Conservation (phyloP, 1,140 invertebrate species). For the Dryas iulia region DNA sequence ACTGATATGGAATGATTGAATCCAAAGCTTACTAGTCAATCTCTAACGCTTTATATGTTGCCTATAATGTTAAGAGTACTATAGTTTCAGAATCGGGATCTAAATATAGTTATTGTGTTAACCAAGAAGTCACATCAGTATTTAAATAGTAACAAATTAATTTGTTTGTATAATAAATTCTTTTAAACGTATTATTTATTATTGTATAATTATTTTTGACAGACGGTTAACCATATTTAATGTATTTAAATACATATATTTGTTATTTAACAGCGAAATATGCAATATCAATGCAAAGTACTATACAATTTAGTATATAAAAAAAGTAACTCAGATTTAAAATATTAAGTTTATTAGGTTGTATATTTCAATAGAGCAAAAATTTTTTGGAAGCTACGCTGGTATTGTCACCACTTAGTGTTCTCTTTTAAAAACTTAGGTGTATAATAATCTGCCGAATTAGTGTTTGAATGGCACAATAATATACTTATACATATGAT, state of each 20-base stretch:
- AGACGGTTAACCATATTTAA: too few species aligned
- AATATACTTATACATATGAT: slow-evolving; percentile 32
- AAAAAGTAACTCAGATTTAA: too few species aligned
- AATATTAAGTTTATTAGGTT: not conserved
- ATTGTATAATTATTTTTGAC: too few species aligned
- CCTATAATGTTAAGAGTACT: slow-evolving; percentile 15
- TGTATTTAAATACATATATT: not conserved
- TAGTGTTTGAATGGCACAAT: slow-evolving; percentile 69
- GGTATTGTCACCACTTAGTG: slow-evolving; percentile 60
- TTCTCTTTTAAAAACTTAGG: slow-evolving; percentile 61
- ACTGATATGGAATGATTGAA: slow-evolving; percentile 23
- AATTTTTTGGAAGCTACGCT: not conserved
- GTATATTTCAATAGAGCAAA: not conserved
- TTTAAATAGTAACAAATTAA: not conserved
- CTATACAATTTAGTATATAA: not conserved
- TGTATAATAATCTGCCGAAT: slow-evolving; percentile 69
- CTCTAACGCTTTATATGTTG: slow-evolving; percentile 32
- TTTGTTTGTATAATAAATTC: not conserved
- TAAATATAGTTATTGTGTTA: not conserved
- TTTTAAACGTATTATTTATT: too few species aligned
- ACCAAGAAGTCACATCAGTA: not conserved
- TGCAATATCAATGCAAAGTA: not conserved
- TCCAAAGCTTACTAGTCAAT: slow-evolving; percentile 28
- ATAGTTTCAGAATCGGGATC: slow-evolving; percentile 11
- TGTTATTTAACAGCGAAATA: not conserved